Base-by-base conservation (phyloP, 2,113 vertebrate genomes). In the Labeo rohita region DNA sequence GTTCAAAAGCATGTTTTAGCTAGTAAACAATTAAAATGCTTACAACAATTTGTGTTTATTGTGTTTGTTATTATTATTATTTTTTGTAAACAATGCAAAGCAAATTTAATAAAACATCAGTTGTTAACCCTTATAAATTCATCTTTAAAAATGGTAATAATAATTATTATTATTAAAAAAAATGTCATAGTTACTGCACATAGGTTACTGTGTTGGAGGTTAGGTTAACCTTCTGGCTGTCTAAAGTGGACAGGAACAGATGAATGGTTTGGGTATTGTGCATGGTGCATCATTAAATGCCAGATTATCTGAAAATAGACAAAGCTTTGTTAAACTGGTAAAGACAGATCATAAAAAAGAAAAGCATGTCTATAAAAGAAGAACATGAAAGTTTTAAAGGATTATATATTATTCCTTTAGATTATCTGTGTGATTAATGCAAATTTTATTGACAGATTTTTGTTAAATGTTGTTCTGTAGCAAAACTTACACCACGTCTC, bases 271-370 rank as follows among this genome's bases (percentile, higher is more conserved):
- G 70, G 87, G 73, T 34, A 87, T 86, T 88, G 84, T 81, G 81
- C 93, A 94, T 0, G 88, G 88, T 86, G 90, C 89, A 77, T 93
- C 90, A 82, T 90, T 94, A 79, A 94, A 93, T 87, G 88, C 87
- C 61, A 91, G 89, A 23, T 87, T 47, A 73, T 59, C 93, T 93
- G 88, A 78, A 91, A 77, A 70, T 28, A 76, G 7, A 52, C 13
- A 18, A 43, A 43, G 16, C 36, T 70, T 70, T 39, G 36, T 39
- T 70, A 39, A 70, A 43, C 36, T 43, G 39, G 39, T 70, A 43
- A 43, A 70, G 54, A 43, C 36, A 70, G 65, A 68, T 68, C 28
- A 18, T 18, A 34, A 70, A 70, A 56, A 13, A 68, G 7, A 3
- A 70, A 70, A 39, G 34, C 34, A 39, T 39, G 7, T 39, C 65